These are phyloP conservation scores for Nomada ruficornis DNA, from an alignment of 2,888 invertebrate species.

Conservation along the genomic window DNA sequence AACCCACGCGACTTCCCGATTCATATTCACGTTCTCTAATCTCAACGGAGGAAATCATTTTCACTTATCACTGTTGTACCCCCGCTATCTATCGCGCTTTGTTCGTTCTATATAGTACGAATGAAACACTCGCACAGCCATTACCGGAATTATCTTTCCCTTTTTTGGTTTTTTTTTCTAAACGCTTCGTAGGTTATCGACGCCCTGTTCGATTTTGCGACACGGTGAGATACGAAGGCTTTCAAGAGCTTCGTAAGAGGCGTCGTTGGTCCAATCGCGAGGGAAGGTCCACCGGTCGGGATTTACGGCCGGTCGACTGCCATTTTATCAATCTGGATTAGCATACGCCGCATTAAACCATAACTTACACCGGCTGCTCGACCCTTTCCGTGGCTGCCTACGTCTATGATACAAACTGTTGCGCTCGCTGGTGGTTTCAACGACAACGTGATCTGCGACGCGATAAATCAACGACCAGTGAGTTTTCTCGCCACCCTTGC, in stretches of 20 bases:
- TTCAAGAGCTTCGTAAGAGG: slow-evolving; percentile 64
- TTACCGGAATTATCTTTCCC: slow-evolving; percentile 40
- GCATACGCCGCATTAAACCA: slow-evolving; percentile 79
- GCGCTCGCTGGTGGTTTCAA: slow-evolving; percentile 30
- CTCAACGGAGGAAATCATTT: not conserved
- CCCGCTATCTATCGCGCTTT: not conserved
- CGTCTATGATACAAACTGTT: slow-evolving; percentile 53
- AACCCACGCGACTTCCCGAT: slow-evolving; percentile 28
- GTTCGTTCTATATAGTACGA: too few species aligned
- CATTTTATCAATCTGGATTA: slow-evolving; percentile 83
- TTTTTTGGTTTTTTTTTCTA: slow-evolving; percentile 23
- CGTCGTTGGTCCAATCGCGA: slow-evolving; percentile 63
- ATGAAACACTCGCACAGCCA: not conserved
- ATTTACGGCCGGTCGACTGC: slow-evolving; percentile 77
- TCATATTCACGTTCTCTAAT: not conserved
- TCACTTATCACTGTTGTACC: not conserved
- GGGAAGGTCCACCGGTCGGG: slow-evolving; percentile 70
- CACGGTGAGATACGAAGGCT: slow-evolving; percentile 50
- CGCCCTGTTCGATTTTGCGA: slow-evolving; percentile 24
- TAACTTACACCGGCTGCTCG: slow-evolving; percentile 71
- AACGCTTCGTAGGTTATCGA: slow-evolving; percentile 31
- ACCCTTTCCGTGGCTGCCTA: slow-evolving; percentile 45
- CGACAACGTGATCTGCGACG: slow-evolving; percentile 49
- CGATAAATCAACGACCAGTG: slow-evolving; percentile 45
- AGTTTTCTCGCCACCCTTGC: slow-evolving; percentile 49